Evolutionary conservation across 1,140 invertebrate species (phyloP), one percentile per base, ranked within the genome.

Genomic region (Lasaia peninsularis): DNA sequence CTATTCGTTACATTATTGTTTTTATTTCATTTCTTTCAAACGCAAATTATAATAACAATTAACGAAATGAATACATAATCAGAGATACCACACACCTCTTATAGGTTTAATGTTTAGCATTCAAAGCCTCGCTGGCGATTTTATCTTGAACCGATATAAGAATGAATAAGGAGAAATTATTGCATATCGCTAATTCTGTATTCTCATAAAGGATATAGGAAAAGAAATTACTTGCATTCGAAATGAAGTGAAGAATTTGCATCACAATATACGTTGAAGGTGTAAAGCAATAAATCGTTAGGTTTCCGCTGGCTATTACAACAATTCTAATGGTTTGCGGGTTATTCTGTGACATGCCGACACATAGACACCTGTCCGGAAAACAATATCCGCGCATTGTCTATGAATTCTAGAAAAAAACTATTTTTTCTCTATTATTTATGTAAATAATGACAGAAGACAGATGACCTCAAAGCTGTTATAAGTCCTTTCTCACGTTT

Each of bases 331-430:
- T 63, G 54, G 60, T 63, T 67, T 60, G 62, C 66, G 63, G 50
- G 58, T 51, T 69, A 63, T 61, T 28, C 50, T 59, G 54, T 60
- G 58, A 49, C 24, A 60, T 62, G 57, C 65, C 67, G 63, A 68
- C 63, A 63, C 32, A 53, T 34, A 50, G 62, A 72, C 80, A 86
- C 77, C 80, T 83, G 77, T 80, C 82, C 80, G 82, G 80, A 78
- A 82, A 75, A 67, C 57, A 59, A 64, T 77, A 82, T 86, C 82
- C 82, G 82, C 70, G 63, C 80, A 86, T 86, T 86, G 82, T 86
- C 68, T 77, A 72, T 63, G 69, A 67, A 75, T 80, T 69, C 68
- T 73, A 80, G 71, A 73, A 77, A 68, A 70, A 62, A 24, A 35
- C 50, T 32, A 59, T 49, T 60, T 62, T 57, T 32, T 20, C 52